Base-by-base conservation (phyloP, 2,113 vertebrate species). In the Tetrax tetrax region DNA sequence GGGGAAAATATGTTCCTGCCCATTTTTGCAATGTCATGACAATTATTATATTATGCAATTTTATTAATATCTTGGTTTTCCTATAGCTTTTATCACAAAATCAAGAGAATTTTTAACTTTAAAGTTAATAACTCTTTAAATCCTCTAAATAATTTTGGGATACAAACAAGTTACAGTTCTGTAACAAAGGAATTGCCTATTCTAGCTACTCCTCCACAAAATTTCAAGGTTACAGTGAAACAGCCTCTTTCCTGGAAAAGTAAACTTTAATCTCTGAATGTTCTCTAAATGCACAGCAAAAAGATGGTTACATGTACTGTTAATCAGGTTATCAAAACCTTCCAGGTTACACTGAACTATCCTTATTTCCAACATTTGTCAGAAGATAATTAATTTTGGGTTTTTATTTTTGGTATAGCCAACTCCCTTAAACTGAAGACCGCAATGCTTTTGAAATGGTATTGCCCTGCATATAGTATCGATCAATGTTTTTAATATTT, bases 371-470 rank as follows among this genome's bases (percentile, higher is more conserved):
- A 57, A 13, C 14, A 63, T 66, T 71, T 85, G 6, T 50, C 4
- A n/a, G 38, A 56, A 59, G 33, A 29, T 48, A 75, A 43, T 0
- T 0, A 5, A 0, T 0, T 41, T 68, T 80, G 14, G 57, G 14
- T 5, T 59, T 59, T 35, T 35, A 22, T 47, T 71, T 71, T 66
- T 35, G 18, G 9, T 56, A 33, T 13, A 74, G 8, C 2, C 20
- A 54, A 56, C 3, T 87, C 10, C 59, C 22, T 86, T 38, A 76
- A 64, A 27, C 14, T 51, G 45, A 72, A 83, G 22, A 37, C 0
- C 0, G 7, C 27, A 33, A 23, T n/a, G 2, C 3, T 83, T 86
- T 80, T 37, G 18, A 74, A 87, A 53, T 59, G 0, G 9, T n/a
- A 43, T 25, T 77, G 43, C 6, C 77, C 12, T 83, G 77, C 15